Evolutionary conservation across 2,888 invertebrate genomes (phyloP).

Genomic region (Acleris emargana): DNA sequence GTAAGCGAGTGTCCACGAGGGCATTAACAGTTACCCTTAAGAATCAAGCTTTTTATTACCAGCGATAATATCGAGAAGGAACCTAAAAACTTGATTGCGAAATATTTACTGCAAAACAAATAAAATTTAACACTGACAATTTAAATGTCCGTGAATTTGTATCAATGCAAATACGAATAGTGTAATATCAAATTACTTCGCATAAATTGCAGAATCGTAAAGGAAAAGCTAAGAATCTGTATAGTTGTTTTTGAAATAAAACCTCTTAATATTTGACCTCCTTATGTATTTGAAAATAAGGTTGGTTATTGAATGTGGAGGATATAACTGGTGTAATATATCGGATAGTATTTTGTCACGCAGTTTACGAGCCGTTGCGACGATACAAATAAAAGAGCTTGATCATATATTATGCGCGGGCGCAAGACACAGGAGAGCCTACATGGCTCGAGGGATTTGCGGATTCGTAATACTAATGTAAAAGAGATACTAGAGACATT

Average conservation of each 20-base stretch:
- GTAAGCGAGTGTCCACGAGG: slow-evolving; percentile 18
- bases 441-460: too few species aligned
- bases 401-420: slow-evolving; percentile 50
- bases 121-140: slow-evolving; percentile 22
- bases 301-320: slow-evolving; percentile 38
- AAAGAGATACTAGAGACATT: too few species aligned
- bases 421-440: slow-evolving; percentile 37
- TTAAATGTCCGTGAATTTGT: neutral
- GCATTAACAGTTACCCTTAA: slow-evolving; percentile 10
- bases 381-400: slow-evolving; percentile 52
- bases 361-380: slow-evolving; percentile 66
- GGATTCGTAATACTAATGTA: too few species aligned
- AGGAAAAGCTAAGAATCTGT: slow-evolving; percentile 68
- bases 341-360: slow-evolving; percentile 62
- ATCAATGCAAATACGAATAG: slow-evolving; percentile 4
- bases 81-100: slow-evolving; percentile 16
- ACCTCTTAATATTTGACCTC: neutral
- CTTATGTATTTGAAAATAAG: slow-evolving; percentile 35
- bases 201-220: slow-evolving; percentile 59
- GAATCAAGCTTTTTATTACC: slow-evolving; percentile 29
- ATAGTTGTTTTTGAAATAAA: slow-evolving; percentile 45
- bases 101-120: slow-evolving; percentile 25
- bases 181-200: slow-evolving; percentile 59
- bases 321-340: slow-evolving; percentile 46
- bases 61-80: slow-evolving; percentile 10